Base-by-base conservation (phyloP, 1,140 invertebrate genomes). In the Atta colombica region DNA sequence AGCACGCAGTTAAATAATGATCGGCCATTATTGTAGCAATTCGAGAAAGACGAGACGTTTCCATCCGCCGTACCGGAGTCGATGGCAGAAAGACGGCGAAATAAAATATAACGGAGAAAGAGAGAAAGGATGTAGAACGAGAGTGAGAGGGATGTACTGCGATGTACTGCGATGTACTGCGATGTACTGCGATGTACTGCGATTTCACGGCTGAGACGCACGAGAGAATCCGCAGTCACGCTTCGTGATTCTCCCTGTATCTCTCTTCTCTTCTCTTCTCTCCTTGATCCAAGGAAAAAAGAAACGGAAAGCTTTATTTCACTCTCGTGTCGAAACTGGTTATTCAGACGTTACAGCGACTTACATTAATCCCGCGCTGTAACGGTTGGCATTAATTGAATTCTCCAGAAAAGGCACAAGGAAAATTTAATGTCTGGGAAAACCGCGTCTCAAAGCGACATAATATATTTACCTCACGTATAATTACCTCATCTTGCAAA, bases 301-400 rank as follows among this genome's bases (percentile, higher is more conserved):
- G 88, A 90, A 90, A 90, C 69, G 86, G 88, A 88, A 90, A 90
- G 75, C 78, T 81, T 90, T 77, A 84, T 81, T 77, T 90, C 86
- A 81, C 80, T 88, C 87, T 88, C 61, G 75, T 49, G 74, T 69
- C 87, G 75, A 88, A 89, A 89, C 60, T 85, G 60, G 72, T 78
- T 78, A 65, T 69, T 58, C 77, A 61, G 58, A 10, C 25, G 55
- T 89, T 78, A 18, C 72, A 28, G 60, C 51, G n/a, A 66, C 63
- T 88, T 88, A 51, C 25, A 55, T 82, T 55, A 35, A 84, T 45
- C n/a, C 8, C 61, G 39, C 12, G 68, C 28, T 31, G 31, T 84
- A 74, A 75, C 68, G 55, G 55, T 82, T 28, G 25, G 18, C 49
- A 35, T 78, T 87, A 88, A 88, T 80, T 80, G 61, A n/a, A 25